Evolutionary conservation across 2,888 invertebrate genomes (phyloP), one percentile per base, ranked within the genome.

Genomic region (Gisinianus flammeolus): DNA sequence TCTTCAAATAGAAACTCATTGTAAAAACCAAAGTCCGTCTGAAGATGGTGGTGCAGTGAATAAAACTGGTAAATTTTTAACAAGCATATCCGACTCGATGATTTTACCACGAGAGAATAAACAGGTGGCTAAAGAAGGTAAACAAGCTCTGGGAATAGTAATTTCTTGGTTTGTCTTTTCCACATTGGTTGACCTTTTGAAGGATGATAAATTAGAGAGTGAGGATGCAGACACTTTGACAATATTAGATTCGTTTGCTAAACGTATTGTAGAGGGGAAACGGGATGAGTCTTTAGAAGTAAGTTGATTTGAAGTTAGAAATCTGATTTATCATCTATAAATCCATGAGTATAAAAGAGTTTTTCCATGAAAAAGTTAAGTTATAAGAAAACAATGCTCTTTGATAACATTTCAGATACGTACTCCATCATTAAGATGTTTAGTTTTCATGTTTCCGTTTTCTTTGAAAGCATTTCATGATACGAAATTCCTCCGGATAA

Each of bases 371-470:
- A n/a, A n/a, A n/a, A n/a, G n/a, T n/a, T n/a, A n/a, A n/a, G n/a
- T n/a, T n/a, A n/a, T n/a, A n/a, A n/a, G n/a, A n/a, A n/a, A n/a
- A n/a, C n/a, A n/a, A n/a, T n/a, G n/a, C n/a, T n/a, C n/a, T n/a
- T n/a, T n/a, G n/a, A n/a, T n/a, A n/a, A n/a, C n/a, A n/a, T n/a
- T 62, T 12, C 24, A 77, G 76, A 31, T 77, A 10, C 70, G 76
- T 2, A 30, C 70, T 44, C 76, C 76, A 26, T 31, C 76, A n/a
- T 58, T 77, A 1, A 58, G 76, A n/a, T 70, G 44, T 22, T 58
- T 77, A 26, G 69, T 77, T n/a, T 52, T 77, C 22, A 77, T 77
- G 76, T 77, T 58, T 33, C 62, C 70, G n/a, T 70, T 62, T 12
- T 70, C 70, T 35, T 44, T 77, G 28, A 70, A 77, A 64, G 68